Evolutionary conservation across 2,888 invertebrate species (phyloP).

Genomic region (Notodonta ziczac): DNA sequence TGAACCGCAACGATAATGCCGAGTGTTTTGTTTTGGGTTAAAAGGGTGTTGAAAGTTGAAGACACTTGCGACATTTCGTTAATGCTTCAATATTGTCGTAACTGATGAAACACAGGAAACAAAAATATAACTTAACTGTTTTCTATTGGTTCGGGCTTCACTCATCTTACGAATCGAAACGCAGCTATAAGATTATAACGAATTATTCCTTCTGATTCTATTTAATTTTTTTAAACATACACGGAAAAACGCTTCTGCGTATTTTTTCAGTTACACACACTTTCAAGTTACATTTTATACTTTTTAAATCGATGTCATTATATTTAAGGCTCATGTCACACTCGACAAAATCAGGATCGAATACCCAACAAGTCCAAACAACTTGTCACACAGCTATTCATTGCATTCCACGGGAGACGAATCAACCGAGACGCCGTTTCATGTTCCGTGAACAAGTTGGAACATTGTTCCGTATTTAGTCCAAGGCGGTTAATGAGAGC

Average conservation of each 20-base stretch:
- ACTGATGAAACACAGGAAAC: too few species aligned
- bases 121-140: too few species aligned
- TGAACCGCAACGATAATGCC: not conserved
- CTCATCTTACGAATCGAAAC: too few species aligned
- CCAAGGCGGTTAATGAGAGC: conserved; percentile 51
- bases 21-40: not conserved
- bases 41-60: not conserved
- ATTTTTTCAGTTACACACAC: too few species aligned
- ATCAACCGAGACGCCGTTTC: not conserved
- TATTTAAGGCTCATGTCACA: not conserved
- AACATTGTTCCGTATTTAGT: conserved; percentile 47
- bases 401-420: not conserved
- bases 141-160: too few species aligned
- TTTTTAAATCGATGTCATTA: not conserved
- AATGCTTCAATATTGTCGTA: too few species aligned
- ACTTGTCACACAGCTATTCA: conserved; percentile 5
- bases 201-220: too few species aligned
- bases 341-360: not conserved
- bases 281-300: too few species aligned
- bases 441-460: conserved; percentile 6
- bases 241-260: too few species aligned
- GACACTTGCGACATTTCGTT: not conserved
- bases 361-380: not conserved
- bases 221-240: too few species aligned
- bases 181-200: too few species aligned